Percentiles rank a stretch among this genome's conserved stretches.
phyloP scores from a whole-genome alignment of 2,113 vertebrate genomes.

The Anhinga anhinga region DNA sequence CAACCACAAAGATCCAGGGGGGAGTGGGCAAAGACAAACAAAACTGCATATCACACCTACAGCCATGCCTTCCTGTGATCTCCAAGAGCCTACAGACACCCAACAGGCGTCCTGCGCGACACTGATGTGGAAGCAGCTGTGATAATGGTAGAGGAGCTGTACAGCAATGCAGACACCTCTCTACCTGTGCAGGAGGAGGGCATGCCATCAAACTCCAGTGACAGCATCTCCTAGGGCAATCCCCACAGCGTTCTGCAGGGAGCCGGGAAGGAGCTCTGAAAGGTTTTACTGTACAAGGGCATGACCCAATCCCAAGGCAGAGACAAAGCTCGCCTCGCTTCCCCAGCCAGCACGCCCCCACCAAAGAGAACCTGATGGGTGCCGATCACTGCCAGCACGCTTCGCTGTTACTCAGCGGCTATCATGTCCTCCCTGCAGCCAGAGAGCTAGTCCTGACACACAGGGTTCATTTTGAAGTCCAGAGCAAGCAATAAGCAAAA shows the following conservation, averaged over 20 bases:
- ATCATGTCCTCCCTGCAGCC: neutral
- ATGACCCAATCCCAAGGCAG: neutral
- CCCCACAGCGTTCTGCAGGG: neutral
- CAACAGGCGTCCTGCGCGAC: neutral
- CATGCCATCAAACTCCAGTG: neutral
- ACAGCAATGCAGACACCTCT: neutral
- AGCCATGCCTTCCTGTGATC: too few relatives aligned
- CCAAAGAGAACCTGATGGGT: neutral
- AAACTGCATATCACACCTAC: neutral
- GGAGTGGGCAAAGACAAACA: neutral
- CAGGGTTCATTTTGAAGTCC: neutral
- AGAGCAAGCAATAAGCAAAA: neutral
- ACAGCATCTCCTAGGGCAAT: neutral
- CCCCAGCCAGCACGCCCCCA: neutral
- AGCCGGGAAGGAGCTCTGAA: neutral
- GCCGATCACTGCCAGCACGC: neutral
- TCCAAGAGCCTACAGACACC: neutral
- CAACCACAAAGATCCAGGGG: neutral
- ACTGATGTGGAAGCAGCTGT: neutral
- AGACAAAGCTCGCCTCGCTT: neutral
- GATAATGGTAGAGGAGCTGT: neutral
- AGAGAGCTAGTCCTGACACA: neutral
- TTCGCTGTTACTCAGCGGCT: neutral
- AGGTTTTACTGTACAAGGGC: neutral
- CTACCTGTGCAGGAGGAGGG: neutral